Conservation (phyloP, 1,140 invertebrate genomes). For the Parasteatoda tepidariorum region DNA sequence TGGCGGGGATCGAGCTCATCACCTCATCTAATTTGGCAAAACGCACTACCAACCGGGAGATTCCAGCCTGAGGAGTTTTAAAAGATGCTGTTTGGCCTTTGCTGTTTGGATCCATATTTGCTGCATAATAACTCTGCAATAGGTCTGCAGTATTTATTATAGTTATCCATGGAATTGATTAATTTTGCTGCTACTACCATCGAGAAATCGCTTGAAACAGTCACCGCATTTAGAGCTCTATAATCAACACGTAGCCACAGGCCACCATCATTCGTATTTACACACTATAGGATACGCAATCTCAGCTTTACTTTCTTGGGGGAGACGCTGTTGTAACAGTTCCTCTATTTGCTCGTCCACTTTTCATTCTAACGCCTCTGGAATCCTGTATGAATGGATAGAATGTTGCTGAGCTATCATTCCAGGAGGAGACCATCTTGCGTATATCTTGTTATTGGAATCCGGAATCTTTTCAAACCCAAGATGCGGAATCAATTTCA, state of each 20-base stretch:
- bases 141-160: neutral
- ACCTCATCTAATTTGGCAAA: too few species aligned
- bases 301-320: neutral
- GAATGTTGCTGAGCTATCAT: neutral
- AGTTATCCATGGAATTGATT: neutral
- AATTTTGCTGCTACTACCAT: neutral
- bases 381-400: neutral
- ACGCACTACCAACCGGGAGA: too few species aligned
- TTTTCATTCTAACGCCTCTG: neutral
- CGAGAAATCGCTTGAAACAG: neutral
- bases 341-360: neutral
- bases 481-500: neutral
- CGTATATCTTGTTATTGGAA: neutral
- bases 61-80: too few species aligned
- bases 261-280: neutral
- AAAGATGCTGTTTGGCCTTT: slow-evolving; percentile 56
- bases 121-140: slow-evolving; percentile 52
- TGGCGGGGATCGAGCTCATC: too few species aligned
- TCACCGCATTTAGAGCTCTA: neutral
- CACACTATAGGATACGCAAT: slow-evolving; percentile 11
- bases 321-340: neutral
- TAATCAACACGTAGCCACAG: neutral
- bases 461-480: neutral
- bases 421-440: neutral
- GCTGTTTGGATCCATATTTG: slow-evolving; percentile 62